phyloP scores from a whole-genome alignment of 2,797 vertebrate species.

The Anniella stebbinsi region DNA sequence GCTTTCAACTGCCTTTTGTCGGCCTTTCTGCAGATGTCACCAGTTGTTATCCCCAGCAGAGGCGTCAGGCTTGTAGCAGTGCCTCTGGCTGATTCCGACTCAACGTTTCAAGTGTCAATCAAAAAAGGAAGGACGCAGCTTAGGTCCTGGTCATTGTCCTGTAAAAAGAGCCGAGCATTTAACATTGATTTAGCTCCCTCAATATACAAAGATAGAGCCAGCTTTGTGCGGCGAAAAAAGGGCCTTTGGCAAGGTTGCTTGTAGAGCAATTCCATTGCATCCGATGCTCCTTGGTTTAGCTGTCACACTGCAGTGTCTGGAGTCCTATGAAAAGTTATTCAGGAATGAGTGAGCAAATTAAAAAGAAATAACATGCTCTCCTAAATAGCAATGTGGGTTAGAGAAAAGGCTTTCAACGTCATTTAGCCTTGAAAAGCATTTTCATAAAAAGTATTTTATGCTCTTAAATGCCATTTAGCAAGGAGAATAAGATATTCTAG shows the following conservation, averaged over 20 bases:
- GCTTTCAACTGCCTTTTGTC: conserved; percentile 99
- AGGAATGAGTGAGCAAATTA: conserved; percentile 86
- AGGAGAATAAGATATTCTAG: conserved; percentile 61
- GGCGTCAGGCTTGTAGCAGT: conserved; percentile 95
- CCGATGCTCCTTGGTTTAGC: conserved; percentile 86
- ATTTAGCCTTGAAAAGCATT: conserved; percentile 76
- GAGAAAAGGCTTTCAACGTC: conserved; percentile 73
- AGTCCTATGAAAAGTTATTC: conserved; percentile 87
- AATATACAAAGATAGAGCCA: conserved; percentile 95
- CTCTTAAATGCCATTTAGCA: conserved; percentile 77
- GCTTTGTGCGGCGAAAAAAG: conserved; percentile 92
- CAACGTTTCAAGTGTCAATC: conserved; percentile 99
- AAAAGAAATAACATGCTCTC: conserved; percentile 81
- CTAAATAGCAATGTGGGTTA: conserved; percentile 75
- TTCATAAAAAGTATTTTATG: conserved; percentile 72
- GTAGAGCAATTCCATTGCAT: conserved; percentile 87
- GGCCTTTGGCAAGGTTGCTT: conserved; percentile 99
- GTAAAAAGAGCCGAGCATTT: conserved; percentile 99
- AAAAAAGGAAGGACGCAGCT: conserved; percentile 91
- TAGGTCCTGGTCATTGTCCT: conserved; percentile 98
- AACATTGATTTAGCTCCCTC: conserved; percentile 98
- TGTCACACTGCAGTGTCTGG: conserved; percentile 85
- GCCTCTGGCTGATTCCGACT: conserved; percentile 96
- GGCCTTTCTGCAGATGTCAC: conserved; percentile 99
- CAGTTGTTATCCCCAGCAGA: conserved; percentile 99